Base-by-base conservation (phyloP, 2,888 invertebrate species). In the Monoplex corrugatus region DNA sequence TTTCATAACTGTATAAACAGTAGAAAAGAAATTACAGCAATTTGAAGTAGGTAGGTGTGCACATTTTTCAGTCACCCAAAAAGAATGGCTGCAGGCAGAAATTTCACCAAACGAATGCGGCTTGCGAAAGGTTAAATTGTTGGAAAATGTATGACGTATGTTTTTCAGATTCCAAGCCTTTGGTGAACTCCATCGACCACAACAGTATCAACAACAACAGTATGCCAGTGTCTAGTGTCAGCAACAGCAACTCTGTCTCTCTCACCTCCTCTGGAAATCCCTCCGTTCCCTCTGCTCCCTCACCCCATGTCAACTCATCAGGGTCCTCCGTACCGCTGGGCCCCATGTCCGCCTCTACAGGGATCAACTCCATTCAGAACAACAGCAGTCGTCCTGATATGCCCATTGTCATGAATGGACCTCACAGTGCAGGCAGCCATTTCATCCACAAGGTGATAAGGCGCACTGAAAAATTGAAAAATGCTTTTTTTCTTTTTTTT, bases 261-360 rank as follows among this genome's bases (percentile, higher is more conserved):
- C 89, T 92, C 89, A 94, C 93, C 92, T 94, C 96, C 80, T 96
- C 96, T 91, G 94, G 94, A 93, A 94, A 94, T 93, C 94, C 94
- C 90, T 92, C 92, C 91, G 96, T 97, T 86, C 97, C 97, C 95
- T 97, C 97, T 94, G 96, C 97, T 90, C 96, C 97, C 38, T 97
- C 97, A 91, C 97, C 92, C 83, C 90, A 91, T 40, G 88, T 91
- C 19, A 90, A 90, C 45, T 87, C 93, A 32, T 89, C 90, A 68
- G 91, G 91, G 86, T 89, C 91, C 87, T 89, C 92, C 63, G 90
- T 91, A 85, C 88, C 92, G 82, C 90, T 92, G 89, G 91, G 90
- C 90, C 91, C 92, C 91, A 94, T 91, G 90, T 93, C 93, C 89
- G 92, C 92, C 89, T 89, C 93, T 84, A 91, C 91, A 90, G 89